Conservation (phyloP, 2,888 invertebrate genomes). For the Paralinhomoeus sp. region DNA sequence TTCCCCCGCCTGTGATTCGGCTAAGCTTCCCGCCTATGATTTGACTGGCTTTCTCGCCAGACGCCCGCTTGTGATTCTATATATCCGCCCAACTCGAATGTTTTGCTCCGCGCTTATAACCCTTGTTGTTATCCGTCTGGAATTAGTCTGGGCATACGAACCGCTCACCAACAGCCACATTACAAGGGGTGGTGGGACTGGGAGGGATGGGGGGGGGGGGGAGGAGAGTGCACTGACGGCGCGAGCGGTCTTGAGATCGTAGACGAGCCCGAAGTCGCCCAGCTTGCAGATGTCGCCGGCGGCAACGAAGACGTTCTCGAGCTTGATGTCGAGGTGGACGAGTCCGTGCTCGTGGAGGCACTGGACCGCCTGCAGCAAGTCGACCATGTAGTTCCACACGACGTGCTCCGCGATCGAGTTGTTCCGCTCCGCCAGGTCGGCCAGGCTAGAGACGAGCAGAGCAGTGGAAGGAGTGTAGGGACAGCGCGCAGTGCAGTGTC, state of each 20-base stretch:
- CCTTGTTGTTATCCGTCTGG: no score
- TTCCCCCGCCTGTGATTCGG: no score
- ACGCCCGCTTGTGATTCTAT: no score
- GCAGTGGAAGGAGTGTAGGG: neutral
- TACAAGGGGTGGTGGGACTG: no score
- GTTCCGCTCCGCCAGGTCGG: slow-evolving; percentile 36
- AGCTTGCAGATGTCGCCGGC: slow-evolving; percentile 43
- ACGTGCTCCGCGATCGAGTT: slow-evolving; percentile 36
- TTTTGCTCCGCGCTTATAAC: no score
- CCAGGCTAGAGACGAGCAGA: slow-evolving; percentile 29
- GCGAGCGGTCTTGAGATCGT: slow-evolving; percentile 32
- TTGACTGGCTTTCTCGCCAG: no score
- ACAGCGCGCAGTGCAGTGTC: neutral
- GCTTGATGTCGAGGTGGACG: slow-evolving; percentile 52
- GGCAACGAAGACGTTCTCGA: slow-evolving; percentile 49
- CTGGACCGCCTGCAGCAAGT: slow-evolving; percentile 37
- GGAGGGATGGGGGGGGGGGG: no score
- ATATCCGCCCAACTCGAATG: no score
- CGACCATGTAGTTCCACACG: slow-evolving; percentile 44
- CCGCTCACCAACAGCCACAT: no score
- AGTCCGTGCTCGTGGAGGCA: slow-evolving; percentile 44
- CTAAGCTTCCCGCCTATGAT: no score
- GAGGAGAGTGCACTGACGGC: no score
- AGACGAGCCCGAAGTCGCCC: slow-evolving; percentile 49
- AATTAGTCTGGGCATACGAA: no score